phyloP scores from a whole-genome alignment of 2,888 invertebrate species.

The Linhomoeus sp. region DNA sequence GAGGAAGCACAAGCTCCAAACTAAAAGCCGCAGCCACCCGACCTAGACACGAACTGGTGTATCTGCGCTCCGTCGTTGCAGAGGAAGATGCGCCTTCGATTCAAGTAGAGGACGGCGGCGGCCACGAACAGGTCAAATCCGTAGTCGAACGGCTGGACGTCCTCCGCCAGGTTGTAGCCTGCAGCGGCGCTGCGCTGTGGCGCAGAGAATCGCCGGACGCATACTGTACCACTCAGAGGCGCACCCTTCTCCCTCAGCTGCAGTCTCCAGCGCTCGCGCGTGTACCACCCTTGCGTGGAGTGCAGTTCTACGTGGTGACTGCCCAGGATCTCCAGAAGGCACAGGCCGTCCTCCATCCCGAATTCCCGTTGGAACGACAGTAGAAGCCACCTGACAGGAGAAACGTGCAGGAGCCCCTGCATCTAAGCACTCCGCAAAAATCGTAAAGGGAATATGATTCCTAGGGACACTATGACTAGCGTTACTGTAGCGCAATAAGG shows the following conservation, averaged over 20 bases:
- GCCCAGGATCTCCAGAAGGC: slow-evolving; percentile 29
- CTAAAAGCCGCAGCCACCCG: too few species aligned
- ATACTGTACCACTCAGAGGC: too few species aligned
- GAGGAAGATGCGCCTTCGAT: slow-evolving; percentile 17
- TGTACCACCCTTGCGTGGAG: slow-evolving; percentile 24
- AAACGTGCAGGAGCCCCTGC: background rate
- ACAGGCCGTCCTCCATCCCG: slow-evolving; percentile 20
- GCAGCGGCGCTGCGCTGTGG: too few species aligned
- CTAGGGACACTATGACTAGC: too few species aligned
- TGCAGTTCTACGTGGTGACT: slow-evolving; percentile 28
- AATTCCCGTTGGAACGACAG: slow-evolving; percentile 29
- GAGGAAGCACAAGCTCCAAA: too few species aligned
- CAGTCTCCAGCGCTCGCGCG: slow-evolving; percentile 6
- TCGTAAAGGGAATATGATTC: too few species aligned
- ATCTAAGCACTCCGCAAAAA: too few species aligned
- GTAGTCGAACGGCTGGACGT: slow-evolving; percentile 13
- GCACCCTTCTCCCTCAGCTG: background rate
- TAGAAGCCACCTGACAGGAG: slow-evolving; percentile 26
- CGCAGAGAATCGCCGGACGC: too few species aligned
- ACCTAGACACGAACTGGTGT: slow-evolving; percentile 24
- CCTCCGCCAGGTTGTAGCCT: slow-evolving; percentile 1
- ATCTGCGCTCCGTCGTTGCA: slow-evolving; percentile 25
- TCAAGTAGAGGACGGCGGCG: slow-evolving; percentile 24
- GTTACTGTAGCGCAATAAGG: too few species aligned
- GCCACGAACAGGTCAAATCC: slow-evolving; percentile 30